These are phyloP conservation scores for Schizopygopsis malacanthus DNA, from an alignment of 2,797 vertebrate species.

Conservation along the genomic window DNA sequence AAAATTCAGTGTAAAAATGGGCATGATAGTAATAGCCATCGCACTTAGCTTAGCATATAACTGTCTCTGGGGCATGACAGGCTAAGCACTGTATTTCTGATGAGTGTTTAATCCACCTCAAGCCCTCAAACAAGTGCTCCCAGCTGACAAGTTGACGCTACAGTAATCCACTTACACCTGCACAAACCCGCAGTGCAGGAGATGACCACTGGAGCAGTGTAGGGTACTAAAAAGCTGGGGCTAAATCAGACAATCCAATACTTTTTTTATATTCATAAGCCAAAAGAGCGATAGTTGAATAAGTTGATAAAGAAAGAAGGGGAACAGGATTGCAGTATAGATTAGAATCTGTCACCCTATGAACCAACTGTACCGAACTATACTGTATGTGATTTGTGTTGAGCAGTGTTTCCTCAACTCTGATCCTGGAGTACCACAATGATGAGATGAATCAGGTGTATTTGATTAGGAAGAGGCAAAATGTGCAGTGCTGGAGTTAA, in stretches of 20 bases:
- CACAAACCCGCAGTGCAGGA: conserved; percentile 24
- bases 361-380: not conserved
- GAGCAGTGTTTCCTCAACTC: not conserved
- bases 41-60: conserved; percentile 46
- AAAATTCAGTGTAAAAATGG: not conserved
- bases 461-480: not conserved
- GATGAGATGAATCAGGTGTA: not conserved
- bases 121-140: conserved; percentile 50
- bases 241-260: not conserved
- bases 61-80: conserved; percentile 24
- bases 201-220: conserved; percentile 29
- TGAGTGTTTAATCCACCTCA: conserved; percentile 56
- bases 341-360: not conserved
- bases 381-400: not conserved
- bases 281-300: not conserved
- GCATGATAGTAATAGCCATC: conserved; percentile 16
- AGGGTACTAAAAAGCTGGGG: conserved; percentile 1
- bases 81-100: conserved; percentile 56
- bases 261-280: not conserved
- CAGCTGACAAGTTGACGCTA: conserved; percentile 39
- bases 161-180: conserved; percentile 52
- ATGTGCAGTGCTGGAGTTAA: not conserved
- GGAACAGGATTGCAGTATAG: not conserved
- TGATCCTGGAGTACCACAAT: not conserved
- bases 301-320: not conserved